Base-by-base conservation (phyloP, 2,113 vertebrate species). In the Leiothrix lutea region DNA sequence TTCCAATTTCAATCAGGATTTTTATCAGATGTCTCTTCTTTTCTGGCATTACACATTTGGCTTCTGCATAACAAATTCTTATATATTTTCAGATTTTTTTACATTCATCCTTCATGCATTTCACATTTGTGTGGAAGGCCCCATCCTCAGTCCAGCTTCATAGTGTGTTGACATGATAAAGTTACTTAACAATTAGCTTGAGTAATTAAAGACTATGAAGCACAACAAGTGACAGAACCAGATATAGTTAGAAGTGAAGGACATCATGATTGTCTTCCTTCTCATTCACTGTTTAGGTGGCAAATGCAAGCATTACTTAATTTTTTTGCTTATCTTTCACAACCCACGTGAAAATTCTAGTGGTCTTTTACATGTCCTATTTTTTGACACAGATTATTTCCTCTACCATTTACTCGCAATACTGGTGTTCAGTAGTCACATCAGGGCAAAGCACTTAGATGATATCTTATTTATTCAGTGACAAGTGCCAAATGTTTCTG, bases 151-250 rank as follows among this genome's bases (percentile, higher is more conserved):
- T 73, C 28, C 9, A 2, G 9, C 16, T 82, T 87, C 57, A 45
- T 11, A 60, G 24, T 12, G 7, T 65, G 56, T 56, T 61, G 60
- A 67, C 36, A 31, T 20, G 12, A 87, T 6, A 3, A 91, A 82
- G 29, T 60, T 87, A 58, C 45, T 88, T 58, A 80, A 88, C 48
- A 86, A 86, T 80, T 83, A 71, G 12, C 22, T 78, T n/a, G 35
- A 89, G 56, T 57, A 90, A 85, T 85, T 69, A 72, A 94, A 91
- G 91, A 58, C n/a, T 60, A n/a, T 7, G 24, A 91, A 91, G n/a
- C 65, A 67, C 58, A 87, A 38, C 24, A 91, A 79, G 18, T 62
- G 45, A 61, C 29, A 81, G 47, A 86, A 81, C 5, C 35, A 89
- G 38, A 64, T n/a, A 57, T 0, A 51, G 31, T 57, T 58, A 57